Evolutionary conservation across 2,797 vertebrate species (phyloP), one percentile per base, ranked within the genome.

Genomic region (Emydoidea blandingii): DNA sequence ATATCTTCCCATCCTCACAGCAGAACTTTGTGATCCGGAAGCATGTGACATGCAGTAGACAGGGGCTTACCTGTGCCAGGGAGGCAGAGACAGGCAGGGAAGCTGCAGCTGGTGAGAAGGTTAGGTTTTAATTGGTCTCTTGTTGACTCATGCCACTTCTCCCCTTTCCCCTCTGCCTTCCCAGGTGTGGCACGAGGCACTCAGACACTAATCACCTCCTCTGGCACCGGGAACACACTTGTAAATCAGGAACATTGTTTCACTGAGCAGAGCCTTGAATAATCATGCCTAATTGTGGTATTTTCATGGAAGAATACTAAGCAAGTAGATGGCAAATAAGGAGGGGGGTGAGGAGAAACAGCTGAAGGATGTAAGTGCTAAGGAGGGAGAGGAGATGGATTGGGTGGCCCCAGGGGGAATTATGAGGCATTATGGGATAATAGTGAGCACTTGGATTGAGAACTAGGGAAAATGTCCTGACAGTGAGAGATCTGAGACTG

Each of bases 231-330:
- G 56, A 44, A 89, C 4, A 6, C 0, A 86, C 54, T 91, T 95
- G 80, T 72, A 80, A 95, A 97, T 96, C 94, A 95, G 72, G 56
- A 95, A 83, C 86, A 84, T 72, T 96, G 93, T 83, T 68, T 85
- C 82, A 44, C 65, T 0, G 0, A 74, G 52, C 27, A 85, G 87
- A 92, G 84, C 83, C 90, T 85, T 97, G 95, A 97, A 97, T 96
- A 91, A 92, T 62, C 7, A 65, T 72, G 54, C 59, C 62, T 97
- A 94, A 84, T 89, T 80, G 93, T 91, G 85, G n/a, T 57, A 50
- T 91, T 97, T 95, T 80, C 86, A 8, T 80, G 50, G 37, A 88
- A 92, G 81, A 90, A 81, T 88, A 52, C 85, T 87, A 53, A 95
- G 59, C 54, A 65, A 96, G 85, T 93, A 88, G 12, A 54, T 83